Percentiles rank a stretch among this genome's conserved stretches.
Conservation (phyloP, 2,797 vertebrate species). For the Craterocephalus amniculus region DNA sequence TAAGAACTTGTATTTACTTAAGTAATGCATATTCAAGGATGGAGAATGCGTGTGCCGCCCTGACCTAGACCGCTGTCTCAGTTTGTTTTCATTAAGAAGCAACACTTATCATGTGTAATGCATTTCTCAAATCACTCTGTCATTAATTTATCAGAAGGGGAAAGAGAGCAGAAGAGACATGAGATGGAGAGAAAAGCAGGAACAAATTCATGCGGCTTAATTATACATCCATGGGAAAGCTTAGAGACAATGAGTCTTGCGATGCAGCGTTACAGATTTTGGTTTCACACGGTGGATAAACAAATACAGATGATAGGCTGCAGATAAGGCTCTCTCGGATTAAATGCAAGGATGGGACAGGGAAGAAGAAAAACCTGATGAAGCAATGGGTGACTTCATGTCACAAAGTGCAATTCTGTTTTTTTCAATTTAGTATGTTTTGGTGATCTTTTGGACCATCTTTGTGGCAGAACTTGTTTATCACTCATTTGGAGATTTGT, state of each 20-base stretch:
- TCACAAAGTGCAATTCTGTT: slow-evolving; percentile 26
- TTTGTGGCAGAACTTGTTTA: slow-evolving; percentile 67
- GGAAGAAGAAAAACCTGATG: neutral
- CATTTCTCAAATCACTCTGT: slow-evolving; percentile 65
- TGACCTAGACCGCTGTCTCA: slow-evolving; percentile 56
- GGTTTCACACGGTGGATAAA: slow-evolving; percentile 75
- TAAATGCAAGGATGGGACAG: slow-evolving; percentile 7
- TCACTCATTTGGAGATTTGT: slow-evolving; percentile 72
- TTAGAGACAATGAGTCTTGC: slow-evolving; percentile 70
- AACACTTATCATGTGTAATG: slow-evolving; percentile 75
- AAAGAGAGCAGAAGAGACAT: slow-evolving; percentile 8
- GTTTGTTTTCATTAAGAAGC: slow-evolving; percentile 76
- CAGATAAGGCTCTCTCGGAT: slow-evolving; percentile 42
- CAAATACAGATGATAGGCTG: slow-evolving; percentile 65
- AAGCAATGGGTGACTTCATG: slow-evolving; percentile 22
- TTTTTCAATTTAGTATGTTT: slow-evolving; percentile 46
- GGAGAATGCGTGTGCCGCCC: slow-evolving; percentile 67
- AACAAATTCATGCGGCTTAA: slow-evolving; percentile 40
- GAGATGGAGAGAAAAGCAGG: slow-evolving; percentile 17
- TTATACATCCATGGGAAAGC: slow-evolving; percentile 65
- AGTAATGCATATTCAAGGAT: slow-evolving; percentile 67
- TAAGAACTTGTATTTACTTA: slow-evolving; percentile 41
- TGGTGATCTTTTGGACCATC: slow-evolving; percentile 40
- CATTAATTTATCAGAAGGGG: slow-evolving; percentile 72
- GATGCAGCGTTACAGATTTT: slow-evolving; percentile 65